phyloP scores from a whole-genome alignment of 1,140 invertebrate genomes.

The Cyclina sinensis region DNA sequence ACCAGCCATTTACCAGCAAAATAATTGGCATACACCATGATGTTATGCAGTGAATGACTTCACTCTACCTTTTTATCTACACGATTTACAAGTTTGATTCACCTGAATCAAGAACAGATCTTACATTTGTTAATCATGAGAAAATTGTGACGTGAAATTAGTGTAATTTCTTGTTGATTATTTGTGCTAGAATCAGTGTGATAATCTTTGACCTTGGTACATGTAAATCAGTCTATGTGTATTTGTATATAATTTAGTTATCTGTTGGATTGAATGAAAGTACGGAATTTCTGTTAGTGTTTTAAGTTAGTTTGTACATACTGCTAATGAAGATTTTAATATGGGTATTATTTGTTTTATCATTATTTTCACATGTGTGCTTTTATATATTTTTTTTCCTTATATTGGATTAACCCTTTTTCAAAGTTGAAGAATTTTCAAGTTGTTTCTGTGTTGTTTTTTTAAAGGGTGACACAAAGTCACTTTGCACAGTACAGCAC shows the following conservation, averaged over 20 bases:
- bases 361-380: background rate
- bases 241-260: background rate
- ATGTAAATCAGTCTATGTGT: background rate
- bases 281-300: background rate
- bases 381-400: too few relatives aligned
- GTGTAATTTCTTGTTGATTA: background rate
- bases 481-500: too few relatives aligned
- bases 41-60: too few relatives aligned
- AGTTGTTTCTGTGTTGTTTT: background rate
- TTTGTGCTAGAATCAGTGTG: constrained; percentile 3
- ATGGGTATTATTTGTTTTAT: constrained; percentile 40
- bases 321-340: constrained; percentile 7
- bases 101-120: too few relatives aligned
- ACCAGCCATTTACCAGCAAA: too few relatives aligned
- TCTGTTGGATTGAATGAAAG: background rate
- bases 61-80: too few relatives aligned
- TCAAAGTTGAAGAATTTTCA: background rate
- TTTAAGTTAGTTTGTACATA: constrained; percentile 34
- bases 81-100: too few relatives aligned
- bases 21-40: too few relatives aligned
- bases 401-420: background rate
- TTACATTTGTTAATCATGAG: background rate
- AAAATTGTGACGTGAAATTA: background rate
- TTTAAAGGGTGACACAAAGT: too few relatives aligned
- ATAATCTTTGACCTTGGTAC: background rate